phyloP scores from a whole-genome alignment of 2,888 invertebrate species.

The Lycocerus yunnanus region DNA sequence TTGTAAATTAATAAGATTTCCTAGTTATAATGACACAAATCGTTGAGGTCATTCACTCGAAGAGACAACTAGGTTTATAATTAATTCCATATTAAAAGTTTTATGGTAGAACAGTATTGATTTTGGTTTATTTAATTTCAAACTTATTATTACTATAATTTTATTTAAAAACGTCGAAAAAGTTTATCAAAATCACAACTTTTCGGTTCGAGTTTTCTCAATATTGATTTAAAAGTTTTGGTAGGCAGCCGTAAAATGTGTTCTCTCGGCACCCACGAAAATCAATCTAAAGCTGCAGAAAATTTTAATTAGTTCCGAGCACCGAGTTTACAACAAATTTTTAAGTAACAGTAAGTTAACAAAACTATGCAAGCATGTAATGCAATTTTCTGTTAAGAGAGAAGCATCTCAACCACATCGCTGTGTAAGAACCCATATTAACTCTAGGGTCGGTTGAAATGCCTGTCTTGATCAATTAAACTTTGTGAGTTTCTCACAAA shows the following conservation, averaged over 20 bases:
- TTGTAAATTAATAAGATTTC: background rate
- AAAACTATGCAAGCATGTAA: background rate
- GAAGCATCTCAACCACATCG: background rate
- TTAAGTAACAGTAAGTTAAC: background rate
- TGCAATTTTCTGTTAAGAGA: background rate
- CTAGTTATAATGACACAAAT: background rate
- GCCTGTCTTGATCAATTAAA: background rate
- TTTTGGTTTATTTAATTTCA: background rate
- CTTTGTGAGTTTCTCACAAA: background rate
- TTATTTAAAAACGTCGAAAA: background rate
- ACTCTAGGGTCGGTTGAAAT: background rate
- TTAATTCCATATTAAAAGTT: background rate
- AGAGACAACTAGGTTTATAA: background rate
- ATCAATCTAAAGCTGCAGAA: background rate
- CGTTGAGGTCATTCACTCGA: background rate
- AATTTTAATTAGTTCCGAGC: background rate
- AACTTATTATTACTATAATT: background rate
- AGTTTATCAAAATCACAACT: background rate
- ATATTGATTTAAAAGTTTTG: background rate
- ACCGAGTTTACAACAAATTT: background rate
- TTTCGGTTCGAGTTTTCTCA: background rate
- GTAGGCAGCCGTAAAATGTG: background rate
- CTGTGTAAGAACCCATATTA: background rate
- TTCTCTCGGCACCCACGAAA: background rate
- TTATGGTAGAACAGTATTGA: background rate